Percentiles rank a stretch among this genome's conserved stretches.
Evolutionary conservation across 2,113 vertebrate genomes (phyloP).

Genomic region (Corvus hawaiiensis): DNA sequence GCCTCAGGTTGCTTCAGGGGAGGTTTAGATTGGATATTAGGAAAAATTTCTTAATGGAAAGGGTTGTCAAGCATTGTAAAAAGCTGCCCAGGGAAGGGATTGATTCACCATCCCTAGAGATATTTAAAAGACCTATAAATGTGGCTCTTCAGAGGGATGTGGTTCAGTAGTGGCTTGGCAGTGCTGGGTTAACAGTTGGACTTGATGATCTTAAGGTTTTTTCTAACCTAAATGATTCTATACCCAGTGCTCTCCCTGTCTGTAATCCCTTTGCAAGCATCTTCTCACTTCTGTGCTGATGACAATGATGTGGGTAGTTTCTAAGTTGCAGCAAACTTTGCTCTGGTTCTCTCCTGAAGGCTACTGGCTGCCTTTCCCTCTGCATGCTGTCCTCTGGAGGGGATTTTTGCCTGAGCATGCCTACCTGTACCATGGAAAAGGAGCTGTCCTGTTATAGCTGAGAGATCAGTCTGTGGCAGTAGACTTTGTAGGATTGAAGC

Average conservation of each 20-base stretch:
- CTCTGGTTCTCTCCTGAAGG: not conserved
- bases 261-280: not conserved
- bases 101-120: not conserved
- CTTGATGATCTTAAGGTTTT: not conserved
- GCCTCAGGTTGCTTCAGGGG: not conserved
- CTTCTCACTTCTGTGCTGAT: not conserved
- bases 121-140: not conserved
- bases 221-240: not conserved
- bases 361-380: not conserved
- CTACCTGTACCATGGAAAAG: not conserved
- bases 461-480: not conserved
- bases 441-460: fast-evolving
- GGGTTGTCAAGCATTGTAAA: not conserved
- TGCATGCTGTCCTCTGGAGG: not conserved
- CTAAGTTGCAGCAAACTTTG: not conserved
- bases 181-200: not conserved
- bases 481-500: not conserved
- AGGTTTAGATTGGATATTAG: not conserved
- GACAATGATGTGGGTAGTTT: not conserved
- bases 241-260: not conserved
- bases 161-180: not conserved
- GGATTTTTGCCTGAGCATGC: not conserved
- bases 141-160: not conserved
- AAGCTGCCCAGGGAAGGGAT: not conserved
- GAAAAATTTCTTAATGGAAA: not conserved